These are phyloP conservation scores for Carabus problematicus DNA, from an alignment of 2,888 invertebrate genomes.

Conservation along the genomic window DNA sequence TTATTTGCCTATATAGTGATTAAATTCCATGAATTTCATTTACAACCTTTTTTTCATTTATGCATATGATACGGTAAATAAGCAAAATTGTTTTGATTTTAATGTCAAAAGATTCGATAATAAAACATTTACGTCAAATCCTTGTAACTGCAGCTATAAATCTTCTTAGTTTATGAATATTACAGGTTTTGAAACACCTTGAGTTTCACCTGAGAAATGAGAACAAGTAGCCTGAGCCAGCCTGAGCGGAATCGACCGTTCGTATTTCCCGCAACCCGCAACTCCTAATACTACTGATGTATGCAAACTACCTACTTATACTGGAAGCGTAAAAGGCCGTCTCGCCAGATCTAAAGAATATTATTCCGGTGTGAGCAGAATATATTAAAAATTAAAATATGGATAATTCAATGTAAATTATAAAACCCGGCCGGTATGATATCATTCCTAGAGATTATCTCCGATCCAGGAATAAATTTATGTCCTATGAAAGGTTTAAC, in stretches of 20 bases:
- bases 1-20: no score
- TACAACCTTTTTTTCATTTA: no score
- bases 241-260: no score
- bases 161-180: constrained; percentile 16
- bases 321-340: background rate
- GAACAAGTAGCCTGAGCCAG: no score
- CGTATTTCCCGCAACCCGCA: no score
- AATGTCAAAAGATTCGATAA: no score
- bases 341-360: background rate
- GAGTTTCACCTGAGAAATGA: background rate
- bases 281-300: constrained; percentile 11
- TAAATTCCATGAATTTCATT: no score
- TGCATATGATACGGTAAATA: no score
- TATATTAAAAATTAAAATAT: constrained; percentile 41
- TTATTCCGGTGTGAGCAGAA: constrained; percentile 9
- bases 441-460: constrained; percentile 19
- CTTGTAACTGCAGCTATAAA: no score
- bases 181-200: constrained; percentile 14
- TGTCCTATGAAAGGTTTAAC: constrained; percentile 3
- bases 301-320: constrained; percentile 16
- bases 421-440: background rate
- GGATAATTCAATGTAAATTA: constrained; percentile 37
- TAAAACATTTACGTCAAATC: no score
- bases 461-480: constrained; percentile 14
- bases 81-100: no score